These are phyloP conservation scores for Phalangium opilio DNA, from an alignment of 2,888 invertebrate species.

Conservation along the genomic window DNA sequence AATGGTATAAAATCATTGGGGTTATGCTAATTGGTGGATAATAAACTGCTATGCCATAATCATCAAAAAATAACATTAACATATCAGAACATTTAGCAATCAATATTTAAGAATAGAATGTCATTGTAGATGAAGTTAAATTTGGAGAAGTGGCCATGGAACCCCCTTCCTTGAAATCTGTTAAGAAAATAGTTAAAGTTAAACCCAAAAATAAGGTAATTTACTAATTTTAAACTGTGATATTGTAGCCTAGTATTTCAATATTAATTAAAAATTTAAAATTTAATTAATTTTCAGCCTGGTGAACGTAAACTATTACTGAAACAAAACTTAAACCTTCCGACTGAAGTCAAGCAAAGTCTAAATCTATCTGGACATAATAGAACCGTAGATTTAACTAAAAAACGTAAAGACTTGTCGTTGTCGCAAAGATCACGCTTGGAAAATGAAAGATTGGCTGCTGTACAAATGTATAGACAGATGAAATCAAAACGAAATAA, in stretches of 20 bases:
- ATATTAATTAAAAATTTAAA: not conserved
- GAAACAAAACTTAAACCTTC: not conserved
- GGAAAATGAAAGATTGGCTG: constrained; percentile 10
- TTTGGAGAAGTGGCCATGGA: constrained; percentile 14
- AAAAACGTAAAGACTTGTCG: constrained; percentile 7
- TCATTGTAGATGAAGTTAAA: constrained; percentile 6
- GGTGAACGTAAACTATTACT: constrained; percentile 6
- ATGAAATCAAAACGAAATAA: constrained; percentile 4
- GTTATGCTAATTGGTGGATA: too few relatives aligned
- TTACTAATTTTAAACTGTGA: too few relatives aligned
- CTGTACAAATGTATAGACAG: constrained; percentile 11
- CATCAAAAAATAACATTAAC: too few relatives aligned
- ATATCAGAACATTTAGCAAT: too few relatives aligned
- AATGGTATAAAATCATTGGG: too few relatives aligned
- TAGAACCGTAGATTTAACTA: not conserved
- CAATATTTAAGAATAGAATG: not conserved
- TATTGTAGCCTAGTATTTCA: not conserved
- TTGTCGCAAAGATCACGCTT: constrained; percentile 5
- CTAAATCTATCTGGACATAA: not conserved
- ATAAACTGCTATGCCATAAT: too few relatives aligned
- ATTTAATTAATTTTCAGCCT: constrained; percentile 3
- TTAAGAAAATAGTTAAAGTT: constrained; percentile 4
- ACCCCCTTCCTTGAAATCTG: constrained; percentile 9
- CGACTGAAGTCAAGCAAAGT: not conserved
- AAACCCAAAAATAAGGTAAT: too few relatives aligned